A percentile compares a stretch with the other conserved stretches of the same genome.
phyloP scores from a whole-genome alignment of 2,888 invertebrate species.

The Neoaliturus tenellus region DNA sequence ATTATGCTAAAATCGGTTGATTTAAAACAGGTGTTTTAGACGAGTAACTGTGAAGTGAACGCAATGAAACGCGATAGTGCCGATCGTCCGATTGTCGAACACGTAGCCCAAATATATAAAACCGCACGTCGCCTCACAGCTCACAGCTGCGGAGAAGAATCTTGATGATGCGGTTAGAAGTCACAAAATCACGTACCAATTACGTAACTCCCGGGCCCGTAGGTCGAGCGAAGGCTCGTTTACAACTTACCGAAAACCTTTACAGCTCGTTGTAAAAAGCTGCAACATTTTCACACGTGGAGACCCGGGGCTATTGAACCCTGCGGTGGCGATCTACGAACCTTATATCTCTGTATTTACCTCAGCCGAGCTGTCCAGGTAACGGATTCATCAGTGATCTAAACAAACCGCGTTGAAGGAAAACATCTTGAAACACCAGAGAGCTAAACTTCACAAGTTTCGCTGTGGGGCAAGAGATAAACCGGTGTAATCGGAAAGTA shows the following conservation, averaged over 20 bases:
- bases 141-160: constrained; percentile 28
- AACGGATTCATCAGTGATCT: no score
- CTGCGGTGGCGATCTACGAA: not conserved
- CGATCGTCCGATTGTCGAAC: constrained; percentile 10
- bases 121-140: constrained; percentile 2
- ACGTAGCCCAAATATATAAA: constrained; percentile 36
- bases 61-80: constrained; percentile 3
- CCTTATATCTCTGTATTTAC: not conserved
- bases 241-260: constrained; percentile 48
- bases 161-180: constrained; percentile 48
- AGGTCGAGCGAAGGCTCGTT: constrained; percentile 2
- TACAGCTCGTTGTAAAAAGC: constrained; percentile 39
- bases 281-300: constrained; percentile 51
- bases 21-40: no score
- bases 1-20: no score
- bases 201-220: constrained; percentile 10
- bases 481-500: no score
- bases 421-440: no score
- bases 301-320: not conserved
- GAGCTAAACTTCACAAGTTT: no score
- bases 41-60: not conserved
- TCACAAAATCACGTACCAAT: constrained; percentile 44
- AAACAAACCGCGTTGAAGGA: no score
- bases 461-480: no score
- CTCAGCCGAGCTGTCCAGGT: not conserved